Conservation (phyloP, 1,140 invertebrate genomes). For the Drosophila paulistorum region DNA sequence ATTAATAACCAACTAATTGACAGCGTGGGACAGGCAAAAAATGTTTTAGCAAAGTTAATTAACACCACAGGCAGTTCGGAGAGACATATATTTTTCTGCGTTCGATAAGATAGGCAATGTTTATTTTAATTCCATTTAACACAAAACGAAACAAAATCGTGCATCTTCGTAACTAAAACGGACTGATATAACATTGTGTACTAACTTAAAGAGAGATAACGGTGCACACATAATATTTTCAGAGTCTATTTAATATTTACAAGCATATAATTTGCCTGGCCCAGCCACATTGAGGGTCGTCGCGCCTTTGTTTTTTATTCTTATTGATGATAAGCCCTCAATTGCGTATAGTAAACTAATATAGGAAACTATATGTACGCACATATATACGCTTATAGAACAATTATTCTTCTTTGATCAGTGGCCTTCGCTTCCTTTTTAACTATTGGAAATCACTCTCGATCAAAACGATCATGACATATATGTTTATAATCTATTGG, state of each 20-base stretch:
- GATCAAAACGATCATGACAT: slow-evolving; percentile 76
- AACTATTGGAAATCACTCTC: slow-evolving; percentile 6
- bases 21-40: slow-evolving; percentile 8
- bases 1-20: slow-evolving; percentile 7
- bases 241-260: slow-evolving; percentile 50
- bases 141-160: background rate
- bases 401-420: background rate
- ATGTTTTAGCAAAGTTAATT: slow-evolving; percentile 7
- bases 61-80: background rate
- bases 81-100: background rate
- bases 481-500: slow-evolving; percentile 57
- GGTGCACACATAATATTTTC: background rate
- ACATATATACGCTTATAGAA: background rate
- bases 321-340: slow-evolving; percentile 29
- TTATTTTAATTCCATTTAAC: slow-evolving; percentile 5
- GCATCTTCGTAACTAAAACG: background rate
- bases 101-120: slow-evolving; percentile 6
- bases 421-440: slow-evolving; percentile 24
- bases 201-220: background rate
- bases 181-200: background rate
- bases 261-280: slow-evolving; percentile 27
- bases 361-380: background rate
- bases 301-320: slow-evolving; percentile 7
- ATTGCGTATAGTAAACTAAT: background rate
- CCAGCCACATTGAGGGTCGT: slow-evolving; percentile 10